Evolutionary conservation across 2,797 vertebrate genomes (phyloP), one percentile per base, ranked within the genome.

Genomic region (Lophius americanus): DNA sequence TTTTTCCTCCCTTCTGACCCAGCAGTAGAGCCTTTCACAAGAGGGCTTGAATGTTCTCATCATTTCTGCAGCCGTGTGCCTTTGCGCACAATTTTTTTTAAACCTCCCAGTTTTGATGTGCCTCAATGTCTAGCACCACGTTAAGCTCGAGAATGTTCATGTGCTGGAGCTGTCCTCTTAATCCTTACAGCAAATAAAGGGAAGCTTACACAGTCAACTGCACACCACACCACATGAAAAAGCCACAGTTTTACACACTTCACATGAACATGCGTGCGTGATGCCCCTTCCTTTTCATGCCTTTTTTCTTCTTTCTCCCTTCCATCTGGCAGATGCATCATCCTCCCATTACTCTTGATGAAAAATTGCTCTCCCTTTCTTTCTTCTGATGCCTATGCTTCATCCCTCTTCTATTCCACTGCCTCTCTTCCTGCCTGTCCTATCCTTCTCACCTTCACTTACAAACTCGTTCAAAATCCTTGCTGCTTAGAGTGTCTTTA

Each of bases 151-250:
- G 85, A 87, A 87, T 90, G 85, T 89, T 86, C 86, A 86, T 88
- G 89, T 87, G 79, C 83, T 66, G 76, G 68, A 85, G 84, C 88
- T 83, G 79, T 89, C 81, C 80, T 75, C 74, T 77, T 91, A 91
- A 92, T 92, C 90, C 88, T 81, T 70, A 81, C 66, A 78, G 83
- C 84, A 89, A 91, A 91, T 90, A 91, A 89, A 90, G 73, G 79
- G 68, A 79, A 81, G 86, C 85, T 92, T 90, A 92, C 79, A 78
- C 86, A 80, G 87, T 88, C 84, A 87, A 71, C 60, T 84, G 64
- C 82, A 68, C 76, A 68, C 71, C 73, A 79, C 76, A 75, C 75
- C 69, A 66, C 64, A 60, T 71, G 65, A 72, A 76, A 66, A 38
- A 50, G 72, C 68, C 78, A 51, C 75, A 76, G 53, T 84, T 70